Conservation (phyloP, 1,140 invertebrate genomes). For the Eumeta japonica region DNA sequence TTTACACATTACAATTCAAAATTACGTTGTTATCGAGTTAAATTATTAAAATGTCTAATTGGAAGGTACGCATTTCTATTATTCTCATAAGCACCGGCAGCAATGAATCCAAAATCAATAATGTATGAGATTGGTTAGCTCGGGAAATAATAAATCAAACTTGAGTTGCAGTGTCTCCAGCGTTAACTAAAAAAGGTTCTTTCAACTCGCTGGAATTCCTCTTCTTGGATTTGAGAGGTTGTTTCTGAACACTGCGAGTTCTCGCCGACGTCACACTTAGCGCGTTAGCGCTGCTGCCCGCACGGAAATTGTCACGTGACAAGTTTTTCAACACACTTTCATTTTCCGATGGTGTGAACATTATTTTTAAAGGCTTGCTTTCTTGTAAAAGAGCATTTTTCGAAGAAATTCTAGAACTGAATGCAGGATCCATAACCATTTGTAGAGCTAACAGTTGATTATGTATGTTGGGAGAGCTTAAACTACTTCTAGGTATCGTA, state of each 20-base stretch:
- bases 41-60: not conserved
- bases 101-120: conserved; percentile 14
- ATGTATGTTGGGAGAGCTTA: conserved; percentile 49
- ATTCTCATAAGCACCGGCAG: conserved; percentile 31
- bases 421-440: conserved; percentile 24
- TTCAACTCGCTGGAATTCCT: conserved; percentile 36
- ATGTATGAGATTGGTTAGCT: conserved; percentile 4
- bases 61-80: conserved; percentile 15
- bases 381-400: conserved; percentile 14
- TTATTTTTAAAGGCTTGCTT: conserved; percentile 31
- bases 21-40: not conserved
- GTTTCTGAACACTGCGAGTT: conserved; percentile 26
- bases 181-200: conserved; percentile 36
- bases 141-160: conserved; percentile 19
- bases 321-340: conserved; percentile 30
- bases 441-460: conserved; percentile 40
- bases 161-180: conserved; percentile 38
- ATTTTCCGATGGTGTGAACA: conserved; percentile 25
- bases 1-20: not conserved
- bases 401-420: conserved; percentile 11
- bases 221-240: conserved; percentile 28
- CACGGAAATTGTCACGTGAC: conserved; percentile 19
- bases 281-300: conserved; percentile 31
- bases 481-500: conserved; percentile 40
- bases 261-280: conserved; percentile 29